Evolutionary conservation across 2,113 vertebrate genomes (phyloP).

Genomic region (Phrynosoma platyrhinos): DNA sequence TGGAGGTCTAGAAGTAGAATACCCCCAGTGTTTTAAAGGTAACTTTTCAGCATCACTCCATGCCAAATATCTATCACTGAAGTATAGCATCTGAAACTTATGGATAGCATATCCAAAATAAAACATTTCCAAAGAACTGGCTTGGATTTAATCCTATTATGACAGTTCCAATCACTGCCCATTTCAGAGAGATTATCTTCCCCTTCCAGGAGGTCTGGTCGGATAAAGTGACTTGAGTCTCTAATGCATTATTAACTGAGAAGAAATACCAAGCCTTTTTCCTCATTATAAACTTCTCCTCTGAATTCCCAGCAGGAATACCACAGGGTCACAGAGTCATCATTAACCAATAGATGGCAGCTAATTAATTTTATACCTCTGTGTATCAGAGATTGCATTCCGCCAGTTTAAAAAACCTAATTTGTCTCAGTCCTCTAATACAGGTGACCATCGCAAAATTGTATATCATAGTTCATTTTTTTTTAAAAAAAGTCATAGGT

Average conservation of each 20-base stretch:
- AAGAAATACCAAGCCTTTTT: not conserved
- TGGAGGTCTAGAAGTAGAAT: no score
- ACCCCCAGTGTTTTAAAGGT: not conserved
- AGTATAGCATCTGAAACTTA: constrained; percentile 1
- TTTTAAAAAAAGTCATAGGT: constrained; percentile 5
- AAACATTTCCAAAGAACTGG: constrained; percentile 8
- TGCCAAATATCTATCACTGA: not conserved
- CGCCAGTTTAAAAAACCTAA: constrained; percentile 61
- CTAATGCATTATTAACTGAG: constrained; percentile 10
- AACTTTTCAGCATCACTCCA: not conserved
- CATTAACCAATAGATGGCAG: constrained; percentile 48
- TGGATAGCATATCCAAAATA: not conserved
- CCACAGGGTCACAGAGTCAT: constrained; percentile 17
- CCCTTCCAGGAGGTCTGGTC: constrained; percentile 32
- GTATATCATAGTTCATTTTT: constrained; percentile 32
- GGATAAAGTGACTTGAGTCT: constrained; percentile 28
- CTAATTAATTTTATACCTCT: constrained; percentile 56
- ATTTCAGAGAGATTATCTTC: constrained; percentile 41
- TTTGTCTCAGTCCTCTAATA: constrained; percentile 58
- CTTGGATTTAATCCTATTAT: constrained; percentile 40
- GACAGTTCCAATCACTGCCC: constrained; percentile 15
- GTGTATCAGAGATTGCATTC: constrained; percentile 19
- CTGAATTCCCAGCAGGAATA: constrained; percentile 36
- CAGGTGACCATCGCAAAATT: constrained; percentile 23
- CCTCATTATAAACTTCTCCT: not conserved